Base-by-base conservation (phyloP, 1,140 invertebrate genomes). In the Akabosia matsudoensis region DNA sequence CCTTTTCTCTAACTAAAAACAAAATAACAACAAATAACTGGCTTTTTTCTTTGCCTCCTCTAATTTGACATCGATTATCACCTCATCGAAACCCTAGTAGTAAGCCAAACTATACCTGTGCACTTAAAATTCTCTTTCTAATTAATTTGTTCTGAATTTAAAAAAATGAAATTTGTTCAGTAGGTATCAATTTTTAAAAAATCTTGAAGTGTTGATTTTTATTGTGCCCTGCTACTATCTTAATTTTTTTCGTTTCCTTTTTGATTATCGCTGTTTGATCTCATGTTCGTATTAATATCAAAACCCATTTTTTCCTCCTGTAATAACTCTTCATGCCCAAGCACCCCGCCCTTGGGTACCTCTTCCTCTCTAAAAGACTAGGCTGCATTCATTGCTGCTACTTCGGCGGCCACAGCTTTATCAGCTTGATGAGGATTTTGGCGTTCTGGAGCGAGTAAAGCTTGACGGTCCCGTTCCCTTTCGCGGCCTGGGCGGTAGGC, bases 401-500 rank as follows among this genome's bases (percentile, higher is more conserved):
- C 78, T 0, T 76, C 80, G 18, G 80, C 80, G 13, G 80, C 80
- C 0, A 81, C 76, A 30, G 78, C 78, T 70, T 81, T 81, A 33
- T 81, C 80, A 18, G 76, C 79, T 70, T 76, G 79, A 31, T 80
- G 79, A 54, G 79, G 79, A 73, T 83, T 82, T 33, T 79, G 88
- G 83, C 51, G 88, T 86, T 16, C 90, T 86, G 79, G 90, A 88
- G 33, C 91, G 81, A 76, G 78, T 52, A 91, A 83, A 81, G 91
- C 90, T 82, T 91, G 89, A 75, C 91, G 84, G 82, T 94, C 92
- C 56, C 93, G 86, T 85, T 93, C 92, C 34, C 91, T 84, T 85
- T 93, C 92, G 18, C 90, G 84, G 0, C 92, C 92, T 0, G 93
- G 93, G 80, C 93, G 83, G 86, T 93, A 95, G 1, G 94, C 91